phyloP scores from a whole-genome alignment of 1,140 invertebrate species.

The Micrasema longulum region DNA sequence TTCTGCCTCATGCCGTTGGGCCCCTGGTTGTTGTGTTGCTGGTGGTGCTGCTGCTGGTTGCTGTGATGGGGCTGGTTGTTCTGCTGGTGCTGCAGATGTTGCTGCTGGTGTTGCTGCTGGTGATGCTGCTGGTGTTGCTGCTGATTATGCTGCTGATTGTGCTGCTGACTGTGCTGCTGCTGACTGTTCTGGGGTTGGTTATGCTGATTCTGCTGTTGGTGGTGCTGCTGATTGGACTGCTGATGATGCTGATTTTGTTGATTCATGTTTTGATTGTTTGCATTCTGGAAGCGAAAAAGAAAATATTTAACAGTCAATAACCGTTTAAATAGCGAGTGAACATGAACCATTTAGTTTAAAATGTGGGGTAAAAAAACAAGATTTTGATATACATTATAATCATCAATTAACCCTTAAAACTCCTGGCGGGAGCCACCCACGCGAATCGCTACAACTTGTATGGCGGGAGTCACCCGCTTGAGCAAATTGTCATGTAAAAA shows the following conservation, averaged over 20 bases:
- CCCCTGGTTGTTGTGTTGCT: conserved; percentile 59
- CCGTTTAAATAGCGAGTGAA: too few species aligned
- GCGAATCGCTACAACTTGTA: too few species aligned
- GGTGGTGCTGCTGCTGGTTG: conserved; percentile 59
- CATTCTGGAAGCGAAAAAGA: conserved; percentile 22
- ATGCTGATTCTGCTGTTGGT: conserved; percentile 58
- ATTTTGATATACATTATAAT: too few species aligned
- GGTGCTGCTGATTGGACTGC: conserved; percentile 56
- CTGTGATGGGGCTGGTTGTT: conserved; percentile 59
- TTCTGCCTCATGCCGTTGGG: conserved; percentile 48
- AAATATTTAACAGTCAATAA: too few species aligned
- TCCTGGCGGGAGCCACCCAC: too few species aligned
- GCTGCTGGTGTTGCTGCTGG: conserved; percentile 56
- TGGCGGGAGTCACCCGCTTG: too few species aligned
- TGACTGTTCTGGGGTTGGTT: conserved; percentile 55
- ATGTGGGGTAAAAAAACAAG: too few species aligned
- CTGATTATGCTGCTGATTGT: conserved; percentile 60
- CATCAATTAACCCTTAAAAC: too few species aligned
- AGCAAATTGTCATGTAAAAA: too few species aligned
- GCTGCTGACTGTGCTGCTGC: conserved; percentile 57
- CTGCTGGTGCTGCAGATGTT: conserved; percentile 58
- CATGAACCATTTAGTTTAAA: too few species aligned
- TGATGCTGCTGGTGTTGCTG: conserved; percentile 59
- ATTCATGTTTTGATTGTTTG: conserved; percentile 58
- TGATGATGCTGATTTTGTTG: conserved; percentile 59